Evolutionary conservation across 1,140 invertebrate species (phyloP), one percentile per base, ranked within the genome.

Genomic region (Bombus affinis): DNA sequence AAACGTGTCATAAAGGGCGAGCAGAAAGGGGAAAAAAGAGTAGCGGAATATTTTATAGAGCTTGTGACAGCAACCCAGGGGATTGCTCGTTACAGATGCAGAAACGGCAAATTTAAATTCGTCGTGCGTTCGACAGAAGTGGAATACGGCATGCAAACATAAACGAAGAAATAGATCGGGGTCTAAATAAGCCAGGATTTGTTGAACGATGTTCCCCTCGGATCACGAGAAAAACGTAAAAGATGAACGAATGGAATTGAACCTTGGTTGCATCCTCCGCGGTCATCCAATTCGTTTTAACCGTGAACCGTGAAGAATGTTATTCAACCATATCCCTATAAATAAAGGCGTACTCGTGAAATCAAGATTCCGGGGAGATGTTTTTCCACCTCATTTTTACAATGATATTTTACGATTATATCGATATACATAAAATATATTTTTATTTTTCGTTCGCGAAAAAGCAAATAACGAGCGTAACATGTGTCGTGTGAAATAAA

Each of bases 271-370:
- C 9, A 35, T 35, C 37, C 57, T 25, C 22, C 18, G n/a, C n/a
- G 32, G 39, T 79, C 22, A 2, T 73, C 22, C 83, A 53, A 74
- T 85, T 81, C 42, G 57, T 81, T 81, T 74, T 22, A 73, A 81
- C 72, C 32, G 74, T 12, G 35, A 10, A 79, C 37, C 44, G 39
- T 47, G n/a, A 39, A 44, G 53, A n/a, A 78, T 13, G 82, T 53
- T 53, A 53, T 53, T 53, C 47, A 53, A 22, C 18, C 47, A 22
- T 53, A 53, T 9, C 35, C 32, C n/a, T 37, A n/a, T 25, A 44
- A 35, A 53, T 83, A 68, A 15, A 47, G 12, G 9, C 22, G 15
- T 25, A 12, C 22, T 28, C n/a, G 47, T 35, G 65, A 83, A 68
- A 77, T 70, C 81, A 28, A 9, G 28, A 59, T 76, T n/a, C 25